phyloP scores from a whole-genome alignment of 2,113 vertebrate species.

The Silurus asotus region DNA sequence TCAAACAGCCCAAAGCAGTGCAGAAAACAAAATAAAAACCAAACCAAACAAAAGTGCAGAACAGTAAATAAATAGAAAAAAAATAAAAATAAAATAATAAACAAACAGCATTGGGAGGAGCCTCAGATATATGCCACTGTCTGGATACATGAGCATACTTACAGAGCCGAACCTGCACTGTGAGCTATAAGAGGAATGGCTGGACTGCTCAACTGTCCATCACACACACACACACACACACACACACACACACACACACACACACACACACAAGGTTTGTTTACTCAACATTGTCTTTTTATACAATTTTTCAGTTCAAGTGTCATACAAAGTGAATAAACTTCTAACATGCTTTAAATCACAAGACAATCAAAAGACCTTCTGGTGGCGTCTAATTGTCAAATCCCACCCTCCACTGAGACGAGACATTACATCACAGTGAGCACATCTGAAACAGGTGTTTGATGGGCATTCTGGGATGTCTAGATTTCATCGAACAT shows the following conservation, averaged over 20 bases:
- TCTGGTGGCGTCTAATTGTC: background rate
- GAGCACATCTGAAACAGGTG: background rate
- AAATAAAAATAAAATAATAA: too few relatives aligned
- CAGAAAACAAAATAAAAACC: background rate
- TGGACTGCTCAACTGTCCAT: conserved; percentile 83
- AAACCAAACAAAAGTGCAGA: background rate
- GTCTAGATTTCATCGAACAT: background rate
- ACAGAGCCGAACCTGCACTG: conserved; percentile 88
- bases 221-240: background rate
- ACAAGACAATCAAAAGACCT: background rate
- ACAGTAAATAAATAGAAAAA: too few relatives aligned
- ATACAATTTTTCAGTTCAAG: background rate
- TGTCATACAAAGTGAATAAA: background rate
- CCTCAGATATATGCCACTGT: too few relatives aligned
- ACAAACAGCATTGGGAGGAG: too few relatives aligned
- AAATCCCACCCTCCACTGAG: background rate
- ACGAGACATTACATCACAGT: background rate
- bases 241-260: too few relatives aligned
- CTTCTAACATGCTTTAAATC: background rate
- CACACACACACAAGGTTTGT: too few relatives aligned
- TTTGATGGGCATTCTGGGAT: background rate
- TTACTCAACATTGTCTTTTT: background rate
- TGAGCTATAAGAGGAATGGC: conserved; percentile 88
- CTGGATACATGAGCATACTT: conserved; percentile 66
- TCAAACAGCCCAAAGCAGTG: too few relatives aligned